phyloP scores from a whole-genome alignment of 1,140 invertebrate species.

The Diorhabda carinulata region DNA sequence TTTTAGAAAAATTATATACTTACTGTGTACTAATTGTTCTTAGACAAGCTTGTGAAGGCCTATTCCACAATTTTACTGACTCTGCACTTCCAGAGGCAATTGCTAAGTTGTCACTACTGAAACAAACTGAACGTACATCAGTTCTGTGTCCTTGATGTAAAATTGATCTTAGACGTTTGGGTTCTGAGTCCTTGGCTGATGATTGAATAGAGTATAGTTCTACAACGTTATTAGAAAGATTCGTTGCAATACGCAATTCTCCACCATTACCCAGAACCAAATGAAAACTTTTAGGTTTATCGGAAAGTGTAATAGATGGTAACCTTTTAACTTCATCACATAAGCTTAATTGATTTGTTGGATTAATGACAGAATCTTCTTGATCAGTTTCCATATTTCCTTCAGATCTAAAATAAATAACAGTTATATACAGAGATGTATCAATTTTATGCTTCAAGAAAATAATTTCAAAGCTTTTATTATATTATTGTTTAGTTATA shows the following conservation, averaged over 20 bases:
- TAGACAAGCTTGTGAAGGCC: constrained; percentile 75
- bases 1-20: constrained; percentile 10
- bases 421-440: neutral
- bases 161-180: constrained; percentile 50
- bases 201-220: constrained; percentile 60
- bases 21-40: constrained; percentile 68
- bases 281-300: constrained; percentile 68
- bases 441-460: neutral
- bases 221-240: constrained; percentile 66
- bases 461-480: neutral
- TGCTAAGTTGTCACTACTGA: constrained; percentile 87
- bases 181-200: constrained; percentile 53
- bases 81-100: constrained; percentile 82
- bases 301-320: constrained; percentile 59
- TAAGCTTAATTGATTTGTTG: constrained; percentile 48
- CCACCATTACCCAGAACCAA: constrained; percentile 63
- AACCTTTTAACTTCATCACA: constrained; percentile 74
- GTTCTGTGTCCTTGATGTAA: constrained; percentile 75
- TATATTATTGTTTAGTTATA: neutral
- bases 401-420: constrained; percentile 31
- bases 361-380: neutral
- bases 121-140: constrained; percentile 80
- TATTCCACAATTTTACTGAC: constrained; percentile 91
- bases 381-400: constrained; percentile 38
- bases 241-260: constrained; percentile 63